Percentiles rank a stretch among this genome's conserved stretches.
Conservation (phyloP, 1,140 invertebrate genomes). For the Drosophila trapezifrons region DNA sequence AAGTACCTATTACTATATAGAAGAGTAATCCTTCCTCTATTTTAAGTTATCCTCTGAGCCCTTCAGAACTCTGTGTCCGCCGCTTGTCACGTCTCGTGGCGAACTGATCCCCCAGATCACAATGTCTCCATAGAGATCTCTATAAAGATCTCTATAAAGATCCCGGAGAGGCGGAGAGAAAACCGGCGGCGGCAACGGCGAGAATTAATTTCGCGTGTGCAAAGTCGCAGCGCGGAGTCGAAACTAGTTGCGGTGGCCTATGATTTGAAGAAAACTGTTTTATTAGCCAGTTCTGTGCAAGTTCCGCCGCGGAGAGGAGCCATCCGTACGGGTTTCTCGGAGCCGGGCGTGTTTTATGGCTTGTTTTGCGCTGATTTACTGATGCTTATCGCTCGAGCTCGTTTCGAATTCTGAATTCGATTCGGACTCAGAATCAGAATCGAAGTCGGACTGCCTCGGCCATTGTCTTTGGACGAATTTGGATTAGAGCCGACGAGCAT, state of each 20-base stretch:
- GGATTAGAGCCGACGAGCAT: conserved; percentile 45
- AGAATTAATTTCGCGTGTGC: conserved; percentile 53
- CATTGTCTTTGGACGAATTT: conserved; percentile 37
- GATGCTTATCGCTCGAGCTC: conserved; percentile 70
- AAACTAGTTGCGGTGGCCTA: conserved; percentile 54
- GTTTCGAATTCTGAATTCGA: conserved; percentile 61
- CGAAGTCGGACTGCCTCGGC: conserved; percentile 4
- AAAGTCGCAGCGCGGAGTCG: conserved; percentile 34
- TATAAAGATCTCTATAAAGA: conserved; percentile 12
- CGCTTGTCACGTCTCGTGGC: conserved; percentile 52
- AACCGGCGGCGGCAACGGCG: conserved; percentile 56
- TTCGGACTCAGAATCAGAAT: conserved; percentile 11
- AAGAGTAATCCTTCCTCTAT: neutral
- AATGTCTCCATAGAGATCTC: conserved; percentile 9
- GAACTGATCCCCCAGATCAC: conserved; percentile 49
- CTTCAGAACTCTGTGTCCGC: conserved; percentile 36
- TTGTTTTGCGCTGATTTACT: conserved; percentile 72
- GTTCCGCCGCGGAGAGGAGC: conserved; percentile 47
- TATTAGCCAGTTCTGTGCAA: conserved; percentile 50
- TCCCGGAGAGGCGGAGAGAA: conserved; percentile 47
- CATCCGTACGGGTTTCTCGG: conserved; percentile 49
- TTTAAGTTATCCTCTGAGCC: neutral
- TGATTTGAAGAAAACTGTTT: conserved; percentile 54
- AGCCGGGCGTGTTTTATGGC: conserved; percentile 72
- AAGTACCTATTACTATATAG: neutral